Base-by-base conservation (phyloP, 2,888 invertebrate genomes). In the Pammene aurita region DNA sequence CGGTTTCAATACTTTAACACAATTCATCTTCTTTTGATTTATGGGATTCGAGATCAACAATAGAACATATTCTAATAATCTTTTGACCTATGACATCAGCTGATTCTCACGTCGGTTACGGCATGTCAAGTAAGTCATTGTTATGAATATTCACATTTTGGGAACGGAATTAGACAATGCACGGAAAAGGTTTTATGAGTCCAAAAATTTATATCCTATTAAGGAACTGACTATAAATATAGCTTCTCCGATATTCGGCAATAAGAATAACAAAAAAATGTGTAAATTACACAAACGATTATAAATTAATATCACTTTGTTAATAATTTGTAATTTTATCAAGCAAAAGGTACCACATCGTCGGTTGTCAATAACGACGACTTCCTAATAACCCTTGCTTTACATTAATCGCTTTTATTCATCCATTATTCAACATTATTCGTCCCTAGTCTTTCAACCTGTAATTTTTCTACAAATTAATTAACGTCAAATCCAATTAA, bases 31-130 rank as follows among this genome's bases (percentile, higher is more conserved):
- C 75, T 74, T 78, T 75, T 85, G 85, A 88, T 86, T 84, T 83
- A 87, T 82, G 77, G 81, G 80, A 76, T 78, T 80, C 78, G 72
- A 73, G 74, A 72, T 77, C 74, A 80, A 86, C 82, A 86, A 88
- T 81, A 80, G 80, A 83, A 82, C 82, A 76, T 78, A 81, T 81
- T 79, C 80, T 78, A 81, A 80, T 81, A 84, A 78, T 74, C 75
- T 71, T 76, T 72, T 85, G 85, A 90, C 86, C 87, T 88, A 89
- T 90, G 87, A 89, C 84, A 86, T 89, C 86, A 89, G 75, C 70
- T 64, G 67, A 61, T 66, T 72, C 73, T 75, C 71, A 81, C 71
- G 76, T 77, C 78, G 78, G 76, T 77, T 77, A 77, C 75, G 78
- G 76, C 84, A 81, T 85, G 82, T 83, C 84, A 83, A 79, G 83